A percentile compares a stretch with the other conserved stretches of the same genome.
Conservation (phyloP, 2,113 vertebrate genomes). For the Colaptes auratus region DNA sequence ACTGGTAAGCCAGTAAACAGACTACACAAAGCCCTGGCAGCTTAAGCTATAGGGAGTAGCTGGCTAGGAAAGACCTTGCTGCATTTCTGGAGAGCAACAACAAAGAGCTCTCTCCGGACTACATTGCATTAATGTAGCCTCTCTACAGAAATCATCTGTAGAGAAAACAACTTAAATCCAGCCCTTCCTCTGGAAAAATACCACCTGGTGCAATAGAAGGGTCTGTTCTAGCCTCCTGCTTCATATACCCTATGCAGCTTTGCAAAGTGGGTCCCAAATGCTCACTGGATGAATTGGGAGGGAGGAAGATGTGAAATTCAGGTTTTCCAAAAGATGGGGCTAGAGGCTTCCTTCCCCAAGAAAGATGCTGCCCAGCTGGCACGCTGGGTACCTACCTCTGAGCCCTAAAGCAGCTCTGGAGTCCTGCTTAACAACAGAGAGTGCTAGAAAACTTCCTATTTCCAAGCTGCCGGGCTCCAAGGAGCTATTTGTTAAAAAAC, state of each 20-base stretch:
- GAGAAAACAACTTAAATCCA: neutral
- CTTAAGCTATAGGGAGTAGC: neutral
- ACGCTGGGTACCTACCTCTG: neutral
- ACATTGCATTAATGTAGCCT: neutral
- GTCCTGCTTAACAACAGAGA: neutral
- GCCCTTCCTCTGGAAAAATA: neutral
- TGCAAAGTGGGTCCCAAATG: neutral
- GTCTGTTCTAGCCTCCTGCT: neutral
- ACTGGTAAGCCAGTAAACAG: neutral
- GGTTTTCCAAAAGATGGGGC: slow-evolving; percentile 45
- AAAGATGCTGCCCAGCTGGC: neutral
- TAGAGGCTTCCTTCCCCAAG: neutral
- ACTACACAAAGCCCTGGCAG: neutral
- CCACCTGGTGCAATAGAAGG: neutral
- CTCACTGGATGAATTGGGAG: neutral
- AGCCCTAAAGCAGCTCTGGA: neutral
- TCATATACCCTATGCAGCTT: neutral
- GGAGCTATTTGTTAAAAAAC: neutral
- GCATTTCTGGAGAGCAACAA: neutral
- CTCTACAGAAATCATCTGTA: neutral
- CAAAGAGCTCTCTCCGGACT: neutral
- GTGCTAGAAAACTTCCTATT: neutral
- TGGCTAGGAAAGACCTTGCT: neutral
- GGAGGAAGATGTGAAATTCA: slow-evolving; percentile 13
- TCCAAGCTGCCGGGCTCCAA: neutral